Base-by-base conservation (phyloP, 2,888 invertebrate genomes). In the Elegia similella region DNA sequence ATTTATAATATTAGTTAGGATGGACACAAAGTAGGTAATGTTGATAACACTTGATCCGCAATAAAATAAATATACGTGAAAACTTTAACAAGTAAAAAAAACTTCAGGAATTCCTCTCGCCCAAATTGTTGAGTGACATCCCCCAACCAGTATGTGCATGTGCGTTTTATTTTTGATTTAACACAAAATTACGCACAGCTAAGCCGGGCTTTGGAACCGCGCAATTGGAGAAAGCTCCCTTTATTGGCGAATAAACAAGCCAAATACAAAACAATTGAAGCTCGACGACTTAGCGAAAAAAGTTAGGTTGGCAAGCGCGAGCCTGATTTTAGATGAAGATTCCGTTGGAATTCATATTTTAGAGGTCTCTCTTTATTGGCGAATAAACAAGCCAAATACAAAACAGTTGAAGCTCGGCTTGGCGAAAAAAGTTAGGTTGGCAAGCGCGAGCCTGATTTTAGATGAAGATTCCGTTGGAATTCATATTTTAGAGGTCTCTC, bases 231-330 rank as follows among this genome's bases (percentile, higher is more conserved):
- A 75, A 82, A 80, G 81, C 82, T 74, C 76, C 74, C 71, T 76
- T 83, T 80, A 81, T 82, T 84, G 79, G 73, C 72, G 77, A 75
- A 82, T 75, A 84, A 84, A 80, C 78, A 80, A 76, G 73, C 65
- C 64, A 68, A 65, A 72, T 70, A 79, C 80, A 83, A 84, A 85
- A 84, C 86, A 85, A 83, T 82, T 82, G 82, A 78, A 80, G 23
- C 64, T 63, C 65, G 67, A 60, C 66, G 73, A 69, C 72, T 75
- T 76, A 71, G 66, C 47, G 47, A 58, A 56, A 60, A 58, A 59
- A 53, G 13, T 38, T 15, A 30, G 30, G 32, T 38, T 34, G 30
- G 15, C 23, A 52, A 13, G 16, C 1, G 32, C 38, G 34, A 15
- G 34, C 23, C n/a, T 29, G 2, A 6, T 52, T 50, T 29, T 13